Base-by-base conservation (phyloP, 2,888 invertebrate genomes). In the Ashinkailepas kermadecensis region DNA sequence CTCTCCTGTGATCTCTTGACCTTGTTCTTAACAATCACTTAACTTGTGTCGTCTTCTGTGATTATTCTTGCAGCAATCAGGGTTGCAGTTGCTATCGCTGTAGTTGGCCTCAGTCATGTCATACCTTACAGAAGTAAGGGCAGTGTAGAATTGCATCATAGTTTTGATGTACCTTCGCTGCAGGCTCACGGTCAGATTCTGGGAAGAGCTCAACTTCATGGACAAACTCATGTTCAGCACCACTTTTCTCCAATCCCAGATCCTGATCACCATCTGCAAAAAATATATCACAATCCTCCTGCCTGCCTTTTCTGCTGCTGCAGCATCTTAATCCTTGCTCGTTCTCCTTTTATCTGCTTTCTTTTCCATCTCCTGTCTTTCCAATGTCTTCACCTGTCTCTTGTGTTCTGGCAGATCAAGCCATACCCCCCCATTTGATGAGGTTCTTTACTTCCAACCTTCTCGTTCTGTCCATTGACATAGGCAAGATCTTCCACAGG, bases 341-440 rank as follows among this genome's bases (percentile, higher is more conserved):
- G 18, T 62, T 11, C 13, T 62, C 62, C 81, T 79, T 64, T 67
- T 82, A 21, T 70, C n/a, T 18, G 62, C n/a, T 15, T 82, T 62
- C 79, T 67, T 57, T 56, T 80, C 79, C 70, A 79, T 57, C 39
- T 82, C 64, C n/a, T 54, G 67, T 65, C 10, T 59, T 67, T 80
- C 79, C 56, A 59, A 80, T 54, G 65, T 64, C 57, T 58, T 79
- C n/a, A 78, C 81, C 67, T 80, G 80, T 56, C 79, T 82, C 67
- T 81, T 82, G 57, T 81, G 65, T 65, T 81, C 65, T 23, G 1
- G 81, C 59, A 81, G 65, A 39, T 82, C 82, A 54, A 39, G 59
- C 3, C 59, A 81, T 25, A 81, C 67, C 25, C 4, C 62, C 25
- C n/a, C 13, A 18, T 82, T 58, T 81, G 21, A 23, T 82, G 67